Conservation (phyloP, 2,113 vertebrate species). For the Castor canadensis region DNA sequence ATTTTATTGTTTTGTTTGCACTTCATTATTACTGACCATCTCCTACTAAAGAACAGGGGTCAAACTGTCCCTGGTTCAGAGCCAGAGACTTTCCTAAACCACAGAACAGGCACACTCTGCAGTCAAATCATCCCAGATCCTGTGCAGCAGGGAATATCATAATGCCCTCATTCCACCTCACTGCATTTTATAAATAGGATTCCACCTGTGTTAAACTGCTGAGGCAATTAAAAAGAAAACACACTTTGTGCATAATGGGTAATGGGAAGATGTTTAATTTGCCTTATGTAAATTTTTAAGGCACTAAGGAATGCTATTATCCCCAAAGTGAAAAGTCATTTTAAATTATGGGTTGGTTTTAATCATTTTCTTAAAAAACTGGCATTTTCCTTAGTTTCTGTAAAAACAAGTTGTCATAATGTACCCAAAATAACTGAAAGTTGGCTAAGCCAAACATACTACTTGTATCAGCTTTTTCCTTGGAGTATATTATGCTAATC, state of each 20-base stretch:
- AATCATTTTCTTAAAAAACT: slow-evolving; percentile 44
- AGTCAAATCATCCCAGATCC: neutral
- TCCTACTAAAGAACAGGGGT: neutral
- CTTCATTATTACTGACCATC: neutral
- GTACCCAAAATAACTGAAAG: neutral
- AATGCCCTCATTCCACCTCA: neutral
- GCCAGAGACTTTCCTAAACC: neutral
- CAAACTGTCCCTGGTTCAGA: neutral
- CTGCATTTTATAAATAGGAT: neutral
- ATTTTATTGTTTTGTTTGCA: neutral
- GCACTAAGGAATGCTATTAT: slow-evolving; percentile 51
- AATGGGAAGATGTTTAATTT: slow-evolving; percentile 42
- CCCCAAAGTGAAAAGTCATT: slow-evolving; percentile 31
- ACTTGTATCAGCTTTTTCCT: neutral
- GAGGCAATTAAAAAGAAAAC: slow-evolving; percentile 40
- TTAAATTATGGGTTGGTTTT: slow-evolving; percentile 53
- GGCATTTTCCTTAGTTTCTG: slow-evolving; percentile 38
- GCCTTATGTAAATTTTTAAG: slow-evolving; percentile 47
- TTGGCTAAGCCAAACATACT: neutral
- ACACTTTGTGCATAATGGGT: slow-evolving; percentile 14
- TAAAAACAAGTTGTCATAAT: slow-evolving; percentile 14
- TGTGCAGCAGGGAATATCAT: neutral
- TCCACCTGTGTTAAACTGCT: slow-evolving; percentile 4
- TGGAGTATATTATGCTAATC: neutral
- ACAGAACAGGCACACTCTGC: neutral